These are phyloP conservation scores for Entomyzon cyanotis DNA, from an alignment of 2,113 vertebrate species.

Conservation along the genomic window DNA sequence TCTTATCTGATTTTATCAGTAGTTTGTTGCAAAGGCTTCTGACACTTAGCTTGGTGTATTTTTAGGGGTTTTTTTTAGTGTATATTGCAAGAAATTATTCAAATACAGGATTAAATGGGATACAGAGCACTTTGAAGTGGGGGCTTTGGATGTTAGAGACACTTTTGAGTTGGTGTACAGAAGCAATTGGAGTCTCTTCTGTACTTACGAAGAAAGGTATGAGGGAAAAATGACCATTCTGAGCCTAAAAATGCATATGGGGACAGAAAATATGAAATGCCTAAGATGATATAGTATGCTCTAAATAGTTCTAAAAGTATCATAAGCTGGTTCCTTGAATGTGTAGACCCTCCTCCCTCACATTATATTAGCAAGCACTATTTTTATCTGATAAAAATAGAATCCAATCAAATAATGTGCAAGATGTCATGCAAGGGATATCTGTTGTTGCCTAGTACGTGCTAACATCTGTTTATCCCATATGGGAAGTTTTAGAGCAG, in stretches of 20 bases:
- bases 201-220: not conserved
- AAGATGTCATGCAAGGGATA: not conserved
- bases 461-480: constrained; percentile 38
- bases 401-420: not conserved
- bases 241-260: not conserved
- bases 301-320: not conserved
- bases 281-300: not conserved
- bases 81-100: not conserved
- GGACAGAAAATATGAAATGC: not conserved
- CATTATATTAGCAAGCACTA: not conserved
- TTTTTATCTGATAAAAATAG: constrained; percentile 29
- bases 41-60: not conserved
- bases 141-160: not conserved
- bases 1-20: not conserved
- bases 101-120: not conserved
- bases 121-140: not conserved
- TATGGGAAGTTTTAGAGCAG: constrained; percentile 31
- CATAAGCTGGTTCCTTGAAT: not conserved
- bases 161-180: rapidly evolving
- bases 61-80: not conserved
- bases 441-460: not conserved
- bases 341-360: not conserved
- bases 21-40: not conserved
- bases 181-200: not conserved
- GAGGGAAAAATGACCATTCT: not conserved